These are phyloP conservation scores for Metellina segmentata DNA, from an alignment of 2,888 invertebrate genomes.

Conservation along the genomic window DNA sequence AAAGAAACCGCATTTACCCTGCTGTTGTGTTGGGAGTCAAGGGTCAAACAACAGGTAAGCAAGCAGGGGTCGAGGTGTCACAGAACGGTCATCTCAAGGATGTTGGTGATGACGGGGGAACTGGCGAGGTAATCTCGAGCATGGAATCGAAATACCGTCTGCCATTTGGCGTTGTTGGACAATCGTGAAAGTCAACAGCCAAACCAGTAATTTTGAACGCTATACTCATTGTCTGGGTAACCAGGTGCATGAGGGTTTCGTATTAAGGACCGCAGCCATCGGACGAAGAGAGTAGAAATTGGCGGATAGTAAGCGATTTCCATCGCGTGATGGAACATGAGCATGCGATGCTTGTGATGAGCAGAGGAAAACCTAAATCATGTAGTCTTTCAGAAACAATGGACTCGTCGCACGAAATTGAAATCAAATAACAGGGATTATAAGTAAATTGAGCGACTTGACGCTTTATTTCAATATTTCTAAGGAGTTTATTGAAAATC, in stretches of 20 bases:
- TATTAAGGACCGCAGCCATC: too few species aligned
- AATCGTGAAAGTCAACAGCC: not conserved
- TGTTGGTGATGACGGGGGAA: not conserved
- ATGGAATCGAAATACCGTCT: not conserved
- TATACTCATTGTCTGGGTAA: not conserved
- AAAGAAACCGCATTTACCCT: conserved; percentile 8
- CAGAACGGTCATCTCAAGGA: conserved; percentile 5
- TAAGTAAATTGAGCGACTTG: not conserved
- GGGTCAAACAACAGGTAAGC: conserved; percentile 13
- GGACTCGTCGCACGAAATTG: not conserved
- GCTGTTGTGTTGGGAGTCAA: conserved; percentile 3
- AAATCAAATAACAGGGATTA: not conserved
- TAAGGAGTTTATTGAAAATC: too few species aligned
- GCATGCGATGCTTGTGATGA: not conserved
- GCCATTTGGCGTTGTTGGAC: not conserved
- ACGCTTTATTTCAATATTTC: too few species aligned
- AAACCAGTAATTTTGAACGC: not conserved
- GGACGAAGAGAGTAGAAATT: too few species aligned
- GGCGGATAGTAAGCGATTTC: not conserved
- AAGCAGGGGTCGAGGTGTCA: not conserved
- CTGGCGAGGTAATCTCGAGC: not conserved
- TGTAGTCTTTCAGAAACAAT: not conserved
- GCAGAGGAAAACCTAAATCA: not conserved
- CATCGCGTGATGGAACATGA: not conserved
- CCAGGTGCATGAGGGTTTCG: not conserved